Percentiles rank a stretch among this genome's conserved stretches.
phyloP scores from a whole-genome alignment of 2,797 vertebrate species.

The Pterois miles region DNA sequence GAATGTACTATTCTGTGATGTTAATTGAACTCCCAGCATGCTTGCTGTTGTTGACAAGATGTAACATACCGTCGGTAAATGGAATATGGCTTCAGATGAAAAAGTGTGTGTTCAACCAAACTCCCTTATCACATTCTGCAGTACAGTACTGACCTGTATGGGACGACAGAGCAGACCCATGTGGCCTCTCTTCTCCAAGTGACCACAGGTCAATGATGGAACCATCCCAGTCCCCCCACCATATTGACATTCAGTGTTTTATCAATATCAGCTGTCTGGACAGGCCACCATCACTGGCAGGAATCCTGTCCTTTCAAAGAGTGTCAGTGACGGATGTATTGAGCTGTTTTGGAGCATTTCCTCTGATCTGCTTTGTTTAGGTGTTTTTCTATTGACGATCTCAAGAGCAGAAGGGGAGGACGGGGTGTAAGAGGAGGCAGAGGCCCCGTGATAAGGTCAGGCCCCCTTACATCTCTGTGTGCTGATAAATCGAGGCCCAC shows the following conservation, averaged over 20 bases:
- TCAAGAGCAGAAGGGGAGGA: conserved; percentile 43
- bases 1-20: background rate
- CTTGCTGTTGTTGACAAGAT: background rate
- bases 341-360: conserved; percentile 70
- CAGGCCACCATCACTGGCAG: conserved; percentile 42
- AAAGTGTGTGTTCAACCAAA: background rate
- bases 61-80: background rate
- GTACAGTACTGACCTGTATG: background rate
- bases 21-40: background rate
- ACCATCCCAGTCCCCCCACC: conserved; percentile 12
- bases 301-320: conserved; percentile 62
- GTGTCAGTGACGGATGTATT: conserved; percentile 57
- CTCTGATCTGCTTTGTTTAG: conserved; percentile 65
- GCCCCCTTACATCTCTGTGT: conserved; percentile 59
- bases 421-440: conserved; percentile 38
- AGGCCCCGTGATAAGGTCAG: conserved; percentile 67
- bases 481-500: conserved; percentile 64
- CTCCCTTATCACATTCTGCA: background rate
- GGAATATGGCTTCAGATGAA: background rate
- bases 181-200: background rate
- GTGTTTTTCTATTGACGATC: conserved; percentile 45
- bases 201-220: conserved; percentile 45
- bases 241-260: conserved; percentile 26
- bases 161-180: background rate
- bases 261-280: conserved; percentile 58